These are phyloP conservation scores for Steinernema khuongi DNA, from an alignment of 1,140 invertebrate species.

Conservation along the genomic window DNA sequence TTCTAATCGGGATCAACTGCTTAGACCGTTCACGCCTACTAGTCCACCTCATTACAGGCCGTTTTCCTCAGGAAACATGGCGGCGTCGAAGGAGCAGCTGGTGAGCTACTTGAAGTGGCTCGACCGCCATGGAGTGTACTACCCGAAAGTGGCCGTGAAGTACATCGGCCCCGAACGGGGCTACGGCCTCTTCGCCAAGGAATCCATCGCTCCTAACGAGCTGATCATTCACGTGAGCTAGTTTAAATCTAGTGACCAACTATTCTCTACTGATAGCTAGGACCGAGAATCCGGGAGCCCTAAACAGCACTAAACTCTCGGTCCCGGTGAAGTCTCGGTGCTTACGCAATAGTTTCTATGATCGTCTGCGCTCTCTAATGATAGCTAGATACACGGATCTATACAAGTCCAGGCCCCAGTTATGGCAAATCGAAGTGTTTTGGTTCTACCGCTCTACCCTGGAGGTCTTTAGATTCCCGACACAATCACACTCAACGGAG, in stretches of 20 bases:
- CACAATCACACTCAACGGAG: neutral
- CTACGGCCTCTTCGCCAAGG: neutral
- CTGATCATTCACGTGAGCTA: constrained; percentile 1
- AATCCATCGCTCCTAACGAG: neutral
- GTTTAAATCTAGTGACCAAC: neutral
- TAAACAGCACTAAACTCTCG: too few species aligned
- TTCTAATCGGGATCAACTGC: neutral
- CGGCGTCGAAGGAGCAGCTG: neutral
- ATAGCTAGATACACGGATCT: neutral
- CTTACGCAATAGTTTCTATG: too few species aligned
- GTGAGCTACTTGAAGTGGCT: neutral
- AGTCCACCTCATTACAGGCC: neutral
- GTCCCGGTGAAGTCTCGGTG: too few species aligned
- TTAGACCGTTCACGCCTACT: neutral
- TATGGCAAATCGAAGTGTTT: too few species aligned
- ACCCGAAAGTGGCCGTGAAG: neutral
- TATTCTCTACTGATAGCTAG: neutral
- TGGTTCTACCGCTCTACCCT: too few species aligned
- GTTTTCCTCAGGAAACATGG: neutral
- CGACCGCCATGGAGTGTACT: neutral
- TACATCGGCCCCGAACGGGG: neutral
- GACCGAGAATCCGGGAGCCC: too few species aligned
- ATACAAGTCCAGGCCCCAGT: neutral
- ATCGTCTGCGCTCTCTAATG: neutral
- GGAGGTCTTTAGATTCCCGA: constrained; percentile 3